Evolutionary conservation across 2,113 vertebrate genomes (phyloP).

Genomic region (Pampusana beccarii): DNA sequence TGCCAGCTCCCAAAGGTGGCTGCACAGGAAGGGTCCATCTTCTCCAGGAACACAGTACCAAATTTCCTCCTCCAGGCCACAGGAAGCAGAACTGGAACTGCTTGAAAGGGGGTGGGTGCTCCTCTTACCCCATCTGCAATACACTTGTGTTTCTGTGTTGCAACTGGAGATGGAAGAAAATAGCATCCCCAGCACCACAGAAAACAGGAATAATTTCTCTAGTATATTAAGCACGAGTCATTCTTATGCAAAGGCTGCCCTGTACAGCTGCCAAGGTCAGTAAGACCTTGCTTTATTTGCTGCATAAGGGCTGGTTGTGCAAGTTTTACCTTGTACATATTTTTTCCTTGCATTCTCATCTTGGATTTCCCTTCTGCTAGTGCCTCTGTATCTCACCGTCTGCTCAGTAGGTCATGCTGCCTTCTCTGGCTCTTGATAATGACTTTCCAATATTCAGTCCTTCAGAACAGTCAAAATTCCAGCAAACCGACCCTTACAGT

Average conservation of each 20-base stretch:
- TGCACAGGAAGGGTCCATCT: not conserved
- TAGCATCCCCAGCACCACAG: not conserved
- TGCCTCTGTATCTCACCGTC: constrained; percentile 1
- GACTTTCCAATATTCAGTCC: not conserved
- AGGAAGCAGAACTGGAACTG: not conserved
- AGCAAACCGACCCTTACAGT: not conserved
- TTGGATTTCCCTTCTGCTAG: constrained; percentile 23
- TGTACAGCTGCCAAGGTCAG: constrained; percentile 62
- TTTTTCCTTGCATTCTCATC: not conserved
- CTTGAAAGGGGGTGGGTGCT: not conserved
- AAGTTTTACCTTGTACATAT: constrained; percentile 41
- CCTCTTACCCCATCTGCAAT: not conserved
- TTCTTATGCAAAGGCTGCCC: constrained; percentile 65
- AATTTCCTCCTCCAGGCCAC: not conserved
- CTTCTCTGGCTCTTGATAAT: not conserved
- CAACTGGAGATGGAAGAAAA: not conserved
- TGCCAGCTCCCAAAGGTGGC: not conserved
- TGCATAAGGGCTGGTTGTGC: constrained; percentile 45
- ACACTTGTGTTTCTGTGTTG: not conserved
- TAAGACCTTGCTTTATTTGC: constrained; percentile 58
- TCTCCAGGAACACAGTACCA: not conserved
- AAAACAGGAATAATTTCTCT: constrained; percentile 46
- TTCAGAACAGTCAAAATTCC: constrained; percentile 21
- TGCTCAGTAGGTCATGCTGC: constrained; percentile 4
- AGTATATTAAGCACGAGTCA: constrained; percentile 54